Percentiles rank a stretch among this genome's conserved stretches.
phyloP scores from a whole-genome alignment of 2,888 invertebrate species.

The Boloria euphrosyne region DNA sequence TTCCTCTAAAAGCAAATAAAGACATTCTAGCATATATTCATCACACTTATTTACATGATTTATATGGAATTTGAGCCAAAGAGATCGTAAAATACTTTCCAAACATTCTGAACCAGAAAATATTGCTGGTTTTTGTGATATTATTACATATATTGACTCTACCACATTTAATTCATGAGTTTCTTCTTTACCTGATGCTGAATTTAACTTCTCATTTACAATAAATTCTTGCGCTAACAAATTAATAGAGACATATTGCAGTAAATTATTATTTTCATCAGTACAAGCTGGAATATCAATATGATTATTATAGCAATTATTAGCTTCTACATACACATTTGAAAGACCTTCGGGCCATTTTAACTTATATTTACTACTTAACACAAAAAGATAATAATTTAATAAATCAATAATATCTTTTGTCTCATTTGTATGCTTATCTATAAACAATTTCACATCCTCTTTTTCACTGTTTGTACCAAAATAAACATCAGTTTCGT shows the following conservation, averaged over 20 bases:
- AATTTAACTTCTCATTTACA: conserved; percentile 64
- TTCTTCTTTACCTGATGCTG: conserved; percentile 49
- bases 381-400: conserved; percentile 80
- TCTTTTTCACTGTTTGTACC: conserved; percentile 83
- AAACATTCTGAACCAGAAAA: conserved; percentile 62
- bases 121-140: conserved; percentile 65
- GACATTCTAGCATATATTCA: conserved; percentile 67
- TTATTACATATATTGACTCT: conserved; percentile 65
- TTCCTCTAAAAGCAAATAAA: conserved; percentile 70
- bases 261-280: conserved; percentile 61
- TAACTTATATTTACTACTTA: conserved; percentile 83
- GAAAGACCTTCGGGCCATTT: conserved; percentile 85
- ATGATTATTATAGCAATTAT: conserved; percentile 78
- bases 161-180: conserved; percentile 60
- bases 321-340: conserved; percentile 83
- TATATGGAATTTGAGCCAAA: conserved; percentile 74
- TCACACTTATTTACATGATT: conserved; percentile 68
- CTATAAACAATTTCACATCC: conserved; percentile 85
- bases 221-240: conserved; percentile 69
- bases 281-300: conserved; percentile 69
- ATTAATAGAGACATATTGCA: conserved; percentile 65
- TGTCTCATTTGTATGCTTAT: conserved; percentile 79
- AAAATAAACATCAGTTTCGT: conserved; percentile 78
- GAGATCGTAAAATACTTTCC: conserved; percentile 63
- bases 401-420: conserved; percentile 83